Base-by-base conservation (phyloP, 2,888 invertebrate species). In the Mechanitis mazaeus region DNA sequence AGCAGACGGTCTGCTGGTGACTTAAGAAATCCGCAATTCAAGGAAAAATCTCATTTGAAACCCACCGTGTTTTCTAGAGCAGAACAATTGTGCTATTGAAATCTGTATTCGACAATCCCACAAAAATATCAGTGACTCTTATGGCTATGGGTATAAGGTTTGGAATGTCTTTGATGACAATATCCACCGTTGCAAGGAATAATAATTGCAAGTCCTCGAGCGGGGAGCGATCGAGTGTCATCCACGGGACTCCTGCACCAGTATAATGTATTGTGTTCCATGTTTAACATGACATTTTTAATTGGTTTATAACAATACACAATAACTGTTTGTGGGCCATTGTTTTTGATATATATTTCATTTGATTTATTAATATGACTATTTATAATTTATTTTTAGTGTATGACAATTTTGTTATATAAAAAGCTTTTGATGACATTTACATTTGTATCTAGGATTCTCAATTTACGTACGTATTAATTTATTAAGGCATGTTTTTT, bases 21-120 rank as follows among this genome's bases (percentile, higher is more conserved):
- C 54, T 58, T 53, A 57, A 55, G 45, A 56, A 53, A 53, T 54
- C 50, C 58, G 60, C 57, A 42, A 59, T 54, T 56, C 55, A 59
- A 59, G 59, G 59, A 58, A 64, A 66, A 64, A 64, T 66, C 64
- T 62, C 66, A 66, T 66, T 61, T 60, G 56, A 58, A 58, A 58
- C 55, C n/a, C 50, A 50, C 50, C 46, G 50, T 60, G 60, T 64
- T 60, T 64, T 64, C 66, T 66, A 60, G 66, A 58, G 64, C 66
- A 60, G 61, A 62, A 66, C 61, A 64, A 64, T 64, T 62, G 66
- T 55, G n/a, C 61, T 66, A 64, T 58, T 64, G 65, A 47, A 62
- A 60, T 55, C 64, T 66, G 66, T 58, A 50, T 58, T 56, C 61
- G 66, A 66, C 66, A 58, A 58, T 9, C 42, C 55, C 50, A 53